Evolutionary conservation across 2,113 vertebrate species (phyloP).

Genomic region (Lophochroa leadbeateri): DNA sequence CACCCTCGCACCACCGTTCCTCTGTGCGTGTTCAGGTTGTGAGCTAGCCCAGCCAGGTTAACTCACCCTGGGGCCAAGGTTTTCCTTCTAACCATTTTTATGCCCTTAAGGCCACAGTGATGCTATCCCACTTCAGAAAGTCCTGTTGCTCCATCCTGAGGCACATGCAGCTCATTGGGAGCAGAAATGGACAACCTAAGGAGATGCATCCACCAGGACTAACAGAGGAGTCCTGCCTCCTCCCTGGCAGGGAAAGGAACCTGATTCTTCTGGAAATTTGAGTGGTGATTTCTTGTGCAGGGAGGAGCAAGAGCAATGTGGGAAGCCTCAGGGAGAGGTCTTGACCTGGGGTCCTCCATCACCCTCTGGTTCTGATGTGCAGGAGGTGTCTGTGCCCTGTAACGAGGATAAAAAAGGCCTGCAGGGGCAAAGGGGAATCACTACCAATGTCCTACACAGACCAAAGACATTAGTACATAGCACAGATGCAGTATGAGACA

Average conservation of each 20-base stretch:
- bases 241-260: not conserved
- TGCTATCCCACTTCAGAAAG: not conserved
- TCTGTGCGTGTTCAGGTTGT: accelerated
- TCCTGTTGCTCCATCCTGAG: not conserved
- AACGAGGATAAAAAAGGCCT: not conserved
- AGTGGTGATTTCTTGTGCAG: not conserved
- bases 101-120: not conserved
- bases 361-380: accelerated
- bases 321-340: not conserved
- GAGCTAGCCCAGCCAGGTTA: not conserved
- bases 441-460: not conserved
- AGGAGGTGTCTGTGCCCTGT: not conserved
- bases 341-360: not conserved
- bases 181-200: not conserved
- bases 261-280: not conserved
- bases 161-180: not conserved
- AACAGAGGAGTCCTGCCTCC: not conserved
- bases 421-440: not conserved
- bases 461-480: not conserved
- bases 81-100: not conserved
- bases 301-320: not conserved
- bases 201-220: not conserved
- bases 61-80: not conserved
- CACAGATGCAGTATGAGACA: not conserved
- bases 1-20: accelerated